Conservation (phyloP, 1,140 invertebrate genomes). For the Saccostrea glomerata region DNA sequence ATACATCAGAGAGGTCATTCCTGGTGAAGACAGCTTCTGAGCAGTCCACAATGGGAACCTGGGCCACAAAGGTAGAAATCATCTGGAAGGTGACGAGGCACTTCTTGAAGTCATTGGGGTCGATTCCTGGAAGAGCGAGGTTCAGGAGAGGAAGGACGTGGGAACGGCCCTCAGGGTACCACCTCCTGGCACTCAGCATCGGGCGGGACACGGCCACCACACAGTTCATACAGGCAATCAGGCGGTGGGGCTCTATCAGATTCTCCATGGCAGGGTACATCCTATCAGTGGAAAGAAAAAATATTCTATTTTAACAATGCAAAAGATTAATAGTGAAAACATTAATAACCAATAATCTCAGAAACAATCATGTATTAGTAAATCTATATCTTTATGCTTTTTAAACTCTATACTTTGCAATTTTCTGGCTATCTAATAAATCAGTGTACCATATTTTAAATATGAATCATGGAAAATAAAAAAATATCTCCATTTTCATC, state of each 20-base stretch:
- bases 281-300: slow-evolving; percentile 52
- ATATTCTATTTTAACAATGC: no score
- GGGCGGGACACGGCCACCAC: slow-evolving; percentile 86
- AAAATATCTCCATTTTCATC: no score
- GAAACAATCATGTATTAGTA: no score
- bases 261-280: slow-evolving; percentile 86
- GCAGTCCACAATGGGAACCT: slow-evolving; percentile 91
- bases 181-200: slow-evolving; percentile 79
- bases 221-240: slow-evolving; percentile 89
- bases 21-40: slow-evolving; percentile 85
- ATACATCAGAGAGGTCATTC: slow-evolving; percentile 86
- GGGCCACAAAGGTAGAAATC: slow-evolving; percentile 86
- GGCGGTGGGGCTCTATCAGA: slow-evolving; percentile 90
- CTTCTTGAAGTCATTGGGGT: slow-evolving; percentile 94
- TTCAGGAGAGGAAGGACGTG: slow-evolving; percentile 91
- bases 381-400: no score
- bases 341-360: no score
- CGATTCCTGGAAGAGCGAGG: slow-evolving; percentile 90
- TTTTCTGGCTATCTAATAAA: no score
- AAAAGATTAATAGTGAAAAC: no score
- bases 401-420: no score
- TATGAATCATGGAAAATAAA: no score
- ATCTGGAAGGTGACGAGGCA: slow-evolving; percentile 88
- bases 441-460: no score
- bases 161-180: slow-evolving; percentile 87